Base-by-base conservation (phyloP, 2,113 vertebrate species). In the Ciconia boyciana region DNA sequence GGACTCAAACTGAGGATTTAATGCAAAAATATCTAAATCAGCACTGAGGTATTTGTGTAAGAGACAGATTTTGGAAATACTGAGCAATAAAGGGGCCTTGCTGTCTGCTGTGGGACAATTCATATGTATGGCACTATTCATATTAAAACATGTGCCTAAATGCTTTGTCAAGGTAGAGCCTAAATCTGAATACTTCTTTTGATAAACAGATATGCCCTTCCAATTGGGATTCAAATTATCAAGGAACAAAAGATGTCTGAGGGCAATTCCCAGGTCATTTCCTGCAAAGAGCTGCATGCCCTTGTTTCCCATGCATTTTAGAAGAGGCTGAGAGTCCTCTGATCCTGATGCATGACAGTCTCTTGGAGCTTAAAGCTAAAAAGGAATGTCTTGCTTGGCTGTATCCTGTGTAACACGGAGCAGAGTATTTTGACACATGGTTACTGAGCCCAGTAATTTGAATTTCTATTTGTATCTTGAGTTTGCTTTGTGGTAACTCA, bases 101-200 rank as follows among this genome's bases (percentile, higher is more conserved):
- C 20, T 76, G 44, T 76, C 90, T 80, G 75, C 87, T 80, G 49
- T 92, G 71, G 54, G 13, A 58, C 85, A 83, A 93, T 96, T 90
- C 87, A 90, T 96, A 96, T 97, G 96, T 55, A 96, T 90, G 54
- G 51, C 3, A 52, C 96, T 77, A 96, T 97, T 96, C 94, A 94
- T 90, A 96, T 97, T 94, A 77, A 96, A 97, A 93, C 66, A 3
- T 60, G 36, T 72, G 79, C 58, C 43, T 90, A 93, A 96, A 49
- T 49, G 77, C 90, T 93, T 91, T 95, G 92, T 93, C 49, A 83
- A 83, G 75, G 58, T 65, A 90, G 34, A 83, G 39, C 82, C 71
- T 85, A 96, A 96, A 96, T 94, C 90, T 93, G 93, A 96, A 92
- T 97, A 62, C 66, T 88, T 77, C 96, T 96, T 97, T 96, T 97